Evolutionary conservation across 2,888 invertebrate genomes (phyloP).

Genomic region (Cecidostiba fungosa): DNA sequence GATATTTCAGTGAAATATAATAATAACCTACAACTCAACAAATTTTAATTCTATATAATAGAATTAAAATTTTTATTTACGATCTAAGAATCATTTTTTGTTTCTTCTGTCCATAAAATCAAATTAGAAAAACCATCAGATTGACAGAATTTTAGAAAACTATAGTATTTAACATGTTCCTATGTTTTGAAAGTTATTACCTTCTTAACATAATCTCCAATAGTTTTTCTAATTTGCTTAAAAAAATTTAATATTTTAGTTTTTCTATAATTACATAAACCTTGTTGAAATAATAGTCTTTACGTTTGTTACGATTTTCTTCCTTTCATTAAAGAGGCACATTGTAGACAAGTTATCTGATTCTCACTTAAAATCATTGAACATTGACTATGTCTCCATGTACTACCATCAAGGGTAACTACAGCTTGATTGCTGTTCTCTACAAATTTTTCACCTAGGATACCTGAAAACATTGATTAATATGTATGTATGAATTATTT

Average conservation of each 20-base stretch:
- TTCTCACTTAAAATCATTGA: slow-evolving; percentile 73
- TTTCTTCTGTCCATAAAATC: neutral
- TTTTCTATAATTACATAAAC: neutral
- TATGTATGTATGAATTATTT: neutral
- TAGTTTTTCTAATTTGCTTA: neutral
- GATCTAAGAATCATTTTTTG: neutral
- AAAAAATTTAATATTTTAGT: neutral
- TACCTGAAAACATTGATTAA: slow-evolving; percentile 21
- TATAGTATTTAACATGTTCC: neutral
- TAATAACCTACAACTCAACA: too few relatives aligned
- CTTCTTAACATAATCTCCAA: neutral
- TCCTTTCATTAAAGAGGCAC: slow-evolving; percentile 66
- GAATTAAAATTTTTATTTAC: neutral
- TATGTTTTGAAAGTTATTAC: neutral
- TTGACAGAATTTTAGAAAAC: neutral
- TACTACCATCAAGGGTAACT: slow-evolving; percentile 72
- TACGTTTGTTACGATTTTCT: neutral
- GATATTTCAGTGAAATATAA: too few relatives aligned
- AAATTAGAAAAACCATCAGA: neutral
- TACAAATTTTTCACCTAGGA: slow-evolving; percentile 62
- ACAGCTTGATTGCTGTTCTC: slow-evolving; percentile 66
- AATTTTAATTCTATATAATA: neutral
- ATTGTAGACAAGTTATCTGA: slow-evolving; percentile 72
- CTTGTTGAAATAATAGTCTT: neutral
- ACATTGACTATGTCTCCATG: slow-evolving; percentile 75